These are phyloP conservation scores for Malachius bipustulatus DNA, from an alignment of 2,888 invertebrate genomes.

Conservation along the genomic window DNA sequence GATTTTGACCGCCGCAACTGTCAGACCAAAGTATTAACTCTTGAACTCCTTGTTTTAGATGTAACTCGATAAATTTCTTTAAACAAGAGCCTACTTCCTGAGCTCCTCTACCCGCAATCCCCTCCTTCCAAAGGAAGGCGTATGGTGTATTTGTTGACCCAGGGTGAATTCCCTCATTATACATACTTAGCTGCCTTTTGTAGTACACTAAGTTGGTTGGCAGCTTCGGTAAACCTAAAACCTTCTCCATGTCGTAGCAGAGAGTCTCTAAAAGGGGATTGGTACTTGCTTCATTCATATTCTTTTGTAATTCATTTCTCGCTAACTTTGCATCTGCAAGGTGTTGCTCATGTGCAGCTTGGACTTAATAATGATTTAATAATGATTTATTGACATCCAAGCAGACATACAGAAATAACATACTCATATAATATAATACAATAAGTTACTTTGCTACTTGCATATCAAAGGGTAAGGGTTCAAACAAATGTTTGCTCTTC, in stretches of 20 bases:
- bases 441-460: too few species aligned
- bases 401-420: too few species aligned
- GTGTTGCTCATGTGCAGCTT: constrained; percentile 4
- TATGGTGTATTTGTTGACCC: constrained; percentile 10
- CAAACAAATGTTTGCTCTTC: too few species aligned
- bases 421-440: too few species aligned
- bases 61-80: constrained; percentile 10
- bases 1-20: constrained; percentile 19
- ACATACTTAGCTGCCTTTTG: constrained; percentile 21
- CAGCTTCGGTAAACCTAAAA: constrained; percentile 12
- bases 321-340: background rate
- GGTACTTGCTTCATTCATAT: constrained; percentile 5
- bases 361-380: too few species aligned
- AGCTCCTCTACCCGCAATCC: constrained; percentile 19
- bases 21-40: constrained; percentile 18
- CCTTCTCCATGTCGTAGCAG: constrained; percentile 20
- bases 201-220: constrained; percentile 20
- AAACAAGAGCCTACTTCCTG: constrained; percentile 20
- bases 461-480: too few species aligned
- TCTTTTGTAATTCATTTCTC: constrained; percentile 1
- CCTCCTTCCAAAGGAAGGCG: constrained; percentile 17
- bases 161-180: constrained; percentile 19
- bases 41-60: constrained; percentile 10
- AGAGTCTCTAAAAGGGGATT: constrained; percentile 9
- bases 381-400: too few species aligned